Percentiles rank a stretch among this genome's conserved stretches.
Conservation (phyloP, 2,113 vertebrate species). For the Nerophis ophidion region DNA sequence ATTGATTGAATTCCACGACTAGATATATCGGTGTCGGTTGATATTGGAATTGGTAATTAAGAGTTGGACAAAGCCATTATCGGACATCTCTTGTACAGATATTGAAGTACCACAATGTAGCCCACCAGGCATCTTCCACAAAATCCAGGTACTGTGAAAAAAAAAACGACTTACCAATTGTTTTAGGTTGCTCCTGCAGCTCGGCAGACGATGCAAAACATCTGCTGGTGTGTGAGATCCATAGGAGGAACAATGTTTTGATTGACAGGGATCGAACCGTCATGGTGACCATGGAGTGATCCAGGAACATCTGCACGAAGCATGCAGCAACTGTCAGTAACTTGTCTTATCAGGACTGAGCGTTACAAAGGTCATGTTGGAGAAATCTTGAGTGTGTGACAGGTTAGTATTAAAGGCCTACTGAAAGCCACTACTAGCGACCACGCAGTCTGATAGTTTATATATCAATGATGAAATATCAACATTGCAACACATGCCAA, state of each 20-base stretch:
- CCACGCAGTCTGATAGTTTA: too few relatives aligned
- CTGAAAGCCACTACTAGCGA: too few relatives aligned
- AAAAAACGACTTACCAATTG: constrained; percentile 59
- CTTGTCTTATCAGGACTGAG: constrained; percentile 13
- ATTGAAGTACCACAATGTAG: neutral
- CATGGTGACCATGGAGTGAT: constrained; percentile 48
- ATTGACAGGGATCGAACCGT: constrained; percentile 35
- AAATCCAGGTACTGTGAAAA: too few relatives aligned
- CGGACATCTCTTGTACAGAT: too few relatives aligned
- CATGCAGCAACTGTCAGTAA: neutral
- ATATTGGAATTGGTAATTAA: too few relatives aligned
- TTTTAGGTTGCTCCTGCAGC: constrained; percentile 58
- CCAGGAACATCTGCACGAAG: constrained; percentile 36
- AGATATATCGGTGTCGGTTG: too few relatives aligned
- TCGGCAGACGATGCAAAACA: constrained; percentile 58
- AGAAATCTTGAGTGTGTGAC: neutral
- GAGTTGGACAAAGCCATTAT: too few relatives aligned
- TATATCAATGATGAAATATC: too few relatives aligned
- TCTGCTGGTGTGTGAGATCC: constrained; percentile 56
- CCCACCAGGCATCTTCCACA: neutral
- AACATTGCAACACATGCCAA: too few relatives aligned
- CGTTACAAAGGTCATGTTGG: neutral
- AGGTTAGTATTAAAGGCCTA: too few relatives aligned
- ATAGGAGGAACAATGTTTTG: constrained; percentile 61
- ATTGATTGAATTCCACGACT: too few relatives aligned